Evolutionary conservation across 2,113 vertebrate species (phyloP), one percentile per base, ranked within the genome.

Genomic region (Laticauda laticaudata): DNA sequence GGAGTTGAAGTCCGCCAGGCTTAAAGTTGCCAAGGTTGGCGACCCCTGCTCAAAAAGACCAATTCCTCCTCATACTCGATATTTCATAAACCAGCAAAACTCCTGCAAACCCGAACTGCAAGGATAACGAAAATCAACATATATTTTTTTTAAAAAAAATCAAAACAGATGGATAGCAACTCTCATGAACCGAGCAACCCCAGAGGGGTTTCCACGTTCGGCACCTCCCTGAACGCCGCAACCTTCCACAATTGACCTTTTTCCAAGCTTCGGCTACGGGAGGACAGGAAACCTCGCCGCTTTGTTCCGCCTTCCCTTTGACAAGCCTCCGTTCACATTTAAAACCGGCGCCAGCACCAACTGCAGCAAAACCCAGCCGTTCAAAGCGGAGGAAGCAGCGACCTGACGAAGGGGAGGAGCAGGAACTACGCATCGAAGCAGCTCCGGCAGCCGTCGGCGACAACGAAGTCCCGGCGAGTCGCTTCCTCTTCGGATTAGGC

Each of bases 271-370:
- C 4, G 29, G 4, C 21, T 51, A 2, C 12, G 15, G 24, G 45
- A 9, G 87, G 12, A 4, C 12, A 8, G 18, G 24, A n/a, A 54
- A 21, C 1, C 5, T 6, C 86, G 0, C 64, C 5, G 43, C 9
- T n/a, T 51, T 11, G 11, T 34, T 55, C 21, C 20, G 1, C 54
- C n/a, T 21, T 8, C 53, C 51, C 1, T 26, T 12, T 56, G 5
- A n/a, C 21, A n/a, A 10, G 1, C 15, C 23, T 24, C 20, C 55
- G 4, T 88, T 11, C 29, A 39, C 7, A 87, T 97, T 96, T 96
- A 95, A 97, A 97, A 94, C 93, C 24, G 95, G 95, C 96, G 96
- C 95, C 96, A 92, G 34, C 23, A 5, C 53, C 15, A 10, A 95
- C 91, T 45, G 6, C 48, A 56, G 55, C 34, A 56, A 55, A 34